These are phyloP conservation scores for Anarrhichthys ocellatus DNA, from an alignment of 2,113 vertebrate genomes.

Conservation along the genomic window DNA sequence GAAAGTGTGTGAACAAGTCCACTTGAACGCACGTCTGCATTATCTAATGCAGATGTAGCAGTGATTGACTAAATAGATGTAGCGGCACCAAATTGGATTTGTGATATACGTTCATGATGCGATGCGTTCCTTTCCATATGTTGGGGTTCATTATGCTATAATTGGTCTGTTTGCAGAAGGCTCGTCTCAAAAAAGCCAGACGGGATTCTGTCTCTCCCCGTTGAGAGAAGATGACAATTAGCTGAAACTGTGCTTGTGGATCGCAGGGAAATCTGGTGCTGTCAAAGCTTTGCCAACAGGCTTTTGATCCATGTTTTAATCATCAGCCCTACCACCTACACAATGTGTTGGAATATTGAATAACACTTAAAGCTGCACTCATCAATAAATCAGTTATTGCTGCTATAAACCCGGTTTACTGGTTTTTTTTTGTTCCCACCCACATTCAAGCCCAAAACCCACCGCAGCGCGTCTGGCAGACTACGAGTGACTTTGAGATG, in stretches of 20 bases:
- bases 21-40: constrained; percentile 10
- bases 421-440: neutral
- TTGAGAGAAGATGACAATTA: constrained; percentile 15
- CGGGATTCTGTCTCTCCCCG: neutral
- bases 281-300: neutral
- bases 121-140: neutral
- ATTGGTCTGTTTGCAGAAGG: constrained; percentile 32
- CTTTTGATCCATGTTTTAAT: constrained; percentile 19
- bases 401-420: neutral
- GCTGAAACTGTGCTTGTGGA: neutral
- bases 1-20: constrained; percentile 43
- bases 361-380: neutral
- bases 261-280: neutral
- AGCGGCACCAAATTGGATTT: neutral
- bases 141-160: constrained; percentile 3
- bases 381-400: constrained; percentile 3
- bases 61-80: constrained; percentile 12
- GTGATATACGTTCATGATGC: neutral
- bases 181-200: constrained; percentile 19
- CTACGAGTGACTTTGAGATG: constrained; percentile 10
- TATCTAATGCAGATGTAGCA: neutral
- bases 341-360: neutral
- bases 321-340: neutral
- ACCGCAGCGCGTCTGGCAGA: neutral
- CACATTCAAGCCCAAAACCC: neutral